phyloP scores from a whole-genome alignment of 2,113 vertebrate species.

The Saguinus imperator region DNA sequence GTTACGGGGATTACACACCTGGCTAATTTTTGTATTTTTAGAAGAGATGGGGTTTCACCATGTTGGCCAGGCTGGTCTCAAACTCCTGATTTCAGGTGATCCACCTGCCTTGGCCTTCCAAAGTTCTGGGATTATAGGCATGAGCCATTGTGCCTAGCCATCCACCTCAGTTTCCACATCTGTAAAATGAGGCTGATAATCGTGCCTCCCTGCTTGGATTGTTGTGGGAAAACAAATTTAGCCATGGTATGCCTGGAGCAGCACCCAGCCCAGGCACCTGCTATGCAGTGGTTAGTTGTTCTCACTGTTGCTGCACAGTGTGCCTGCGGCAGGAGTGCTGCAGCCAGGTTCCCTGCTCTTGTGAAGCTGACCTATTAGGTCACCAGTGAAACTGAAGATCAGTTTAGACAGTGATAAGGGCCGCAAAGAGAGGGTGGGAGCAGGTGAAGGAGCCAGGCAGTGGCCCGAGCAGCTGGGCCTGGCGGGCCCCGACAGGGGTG shows the following conservation, averaged over 20 bases:
- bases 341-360: background rate
- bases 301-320: background rate
- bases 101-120: too few species aligned
- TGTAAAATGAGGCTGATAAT: background rate
- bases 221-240: background rate
- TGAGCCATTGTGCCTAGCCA: too few species aligned
- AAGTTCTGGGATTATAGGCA: too few species aligned
- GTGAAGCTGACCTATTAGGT: background rate
- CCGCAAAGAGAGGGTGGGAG: background rate
- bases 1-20: too few species aligned
- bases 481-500: background rate
- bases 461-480: too few species aligned
- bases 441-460: background rate
- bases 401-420: background rate
- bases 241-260: rapidly evolving
- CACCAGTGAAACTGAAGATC: background rate
- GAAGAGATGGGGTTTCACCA: too few species aligned
- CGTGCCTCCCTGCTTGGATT: background rate
- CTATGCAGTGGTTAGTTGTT: background rate
- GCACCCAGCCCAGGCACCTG: background rate
- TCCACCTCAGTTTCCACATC: background rate
- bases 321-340: background rate
- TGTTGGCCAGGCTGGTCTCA: too few species aligned
- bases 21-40: too few species aligned
- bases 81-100: too few species aligned